phyloP scores from a whole-genome alignment of 2,888 invertebrate genomes.

The Dasysyrphus tricinctus region DNA sequence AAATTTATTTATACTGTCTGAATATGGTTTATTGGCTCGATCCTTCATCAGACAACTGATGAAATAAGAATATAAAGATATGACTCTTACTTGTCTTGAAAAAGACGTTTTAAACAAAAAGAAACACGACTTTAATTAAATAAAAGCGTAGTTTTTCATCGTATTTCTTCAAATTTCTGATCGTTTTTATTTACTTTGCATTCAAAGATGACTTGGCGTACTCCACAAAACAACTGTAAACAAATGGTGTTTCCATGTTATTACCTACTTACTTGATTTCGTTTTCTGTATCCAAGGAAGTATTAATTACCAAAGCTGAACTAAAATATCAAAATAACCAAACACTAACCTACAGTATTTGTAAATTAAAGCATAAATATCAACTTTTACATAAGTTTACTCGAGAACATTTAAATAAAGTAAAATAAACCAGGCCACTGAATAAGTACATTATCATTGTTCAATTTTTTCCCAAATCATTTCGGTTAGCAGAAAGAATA shows the following conservation, averaged over 20 bases:
- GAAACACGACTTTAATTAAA: too few relatives aligned
- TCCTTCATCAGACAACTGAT: too few relatives aligned
- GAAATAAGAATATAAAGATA: too few relatives aligned
- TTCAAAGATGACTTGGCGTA: too few relatives aligned
- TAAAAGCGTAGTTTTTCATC: too few relatives aligned
- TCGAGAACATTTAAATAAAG: not conserved
- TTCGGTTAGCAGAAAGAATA: not conserved
- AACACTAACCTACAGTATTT: not conserved
- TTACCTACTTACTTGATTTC: not conserved
- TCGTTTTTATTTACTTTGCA: too few relatives aligned
- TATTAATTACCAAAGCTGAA: not conserved
- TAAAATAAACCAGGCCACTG: conserved; percentile 14
- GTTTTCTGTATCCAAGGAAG: not conserved
- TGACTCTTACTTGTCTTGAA: too few relatives aligned
- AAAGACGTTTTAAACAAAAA: too few relatives aligned
- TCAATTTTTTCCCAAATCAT: conserved; percentile 21
- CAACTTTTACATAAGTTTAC: not conserved
- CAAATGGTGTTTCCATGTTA: not conserved
- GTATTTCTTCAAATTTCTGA: too few relatives aligned
- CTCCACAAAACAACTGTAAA: too few relatives aligned
- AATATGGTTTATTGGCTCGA: too few relatives aligned
- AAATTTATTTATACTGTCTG: too few relatives aligned
- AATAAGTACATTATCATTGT: conserved; percentile 11
- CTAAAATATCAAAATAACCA: not conserved
- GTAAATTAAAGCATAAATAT: not conserved